A percentile compares a stretch with the other conserved stretches of the same genome.
Conservation (phyloP, 2,888 invertebrate species). For the Himalopsyche kuldschensis region DNA sequence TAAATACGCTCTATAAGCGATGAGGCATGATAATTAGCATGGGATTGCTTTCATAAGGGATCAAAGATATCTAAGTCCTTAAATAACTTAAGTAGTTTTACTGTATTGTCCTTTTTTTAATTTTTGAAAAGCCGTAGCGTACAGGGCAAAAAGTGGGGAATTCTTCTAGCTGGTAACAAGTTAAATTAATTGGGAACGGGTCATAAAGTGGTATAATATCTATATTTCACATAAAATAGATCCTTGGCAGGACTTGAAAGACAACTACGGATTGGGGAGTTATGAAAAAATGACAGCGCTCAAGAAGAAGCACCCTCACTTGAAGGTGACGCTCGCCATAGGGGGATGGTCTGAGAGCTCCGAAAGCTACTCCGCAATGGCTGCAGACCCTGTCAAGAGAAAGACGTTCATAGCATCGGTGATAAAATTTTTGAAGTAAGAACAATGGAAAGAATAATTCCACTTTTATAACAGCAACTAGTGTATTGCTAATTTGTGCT, state of each 20-base stretch:
- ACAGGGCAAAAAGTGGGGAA: no score
- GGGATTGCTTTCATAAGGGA: no score
- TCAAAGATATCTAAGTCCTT: no score
- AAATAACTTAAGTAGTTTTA: no score
- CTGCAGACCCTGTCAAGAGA: constrained; percentile 64
- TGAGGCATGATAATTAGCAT: no score
- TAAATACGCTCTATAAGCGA: no score
- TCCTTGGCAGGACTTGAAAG: constrained; percentile 75
- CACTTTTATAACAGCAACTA: no score
- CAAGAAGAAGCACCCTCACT: constrained; percentile 67
- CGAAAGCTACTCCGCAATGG: constrained; percentile 69
- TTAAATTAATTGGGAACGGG: neutral
- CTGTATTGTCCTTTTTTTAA: no score
- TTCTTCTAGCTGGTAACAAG: no score
- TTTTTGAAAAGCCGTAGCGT: no score
- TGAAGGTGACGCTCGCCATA: constrained; percentile 77
- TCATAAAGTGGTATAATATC: neutral
- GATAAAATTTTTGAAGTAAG: constrained; percentile 66
- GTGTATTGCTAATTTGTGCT: no score
- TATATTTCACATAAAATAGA: constrained; percentile 51
- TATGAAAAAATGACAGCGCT: constrained; percentile 69
- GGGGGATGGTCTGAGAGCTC: constrained; percentile 94
- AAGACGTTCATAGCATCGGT: constrained; percentile 71
- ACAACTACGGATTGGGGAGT: constrained; percentile 72
- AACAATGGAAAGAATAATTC: no score